Evolutionary conservation across 2,888 invertebrate species (phyloP), one percentile per base, ranked within the genome.

Genomic region (Romanomermis culicivorax): DNA sequence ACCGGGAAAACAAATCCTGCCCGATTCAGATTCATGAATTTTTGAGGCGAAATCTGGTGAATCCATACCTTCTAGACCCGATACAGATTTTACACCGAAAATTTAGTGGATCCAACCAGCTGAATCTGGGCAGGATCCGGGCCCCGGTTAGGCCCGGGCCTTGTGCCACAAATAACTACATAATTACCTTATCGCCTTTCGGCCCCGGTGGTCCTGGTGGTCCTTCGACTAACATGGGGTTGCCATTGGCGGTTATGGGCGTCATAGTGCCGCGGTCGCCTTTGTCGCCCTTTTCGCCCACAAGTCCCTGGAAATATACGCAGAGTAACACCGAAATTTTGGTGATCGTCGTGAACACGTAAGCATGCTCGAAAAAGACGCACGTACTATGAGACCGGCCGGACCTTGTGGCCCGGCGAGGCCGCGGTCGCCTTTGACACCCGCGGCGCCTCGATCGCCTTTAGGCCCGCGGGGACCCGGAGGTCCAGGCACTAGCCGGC

Each of bases 171-270:
- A n/a, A n/a, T n/a, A n/a, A n/a, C n/a, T n/a, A n/a, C n/a, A n/a
- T n/a, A 14, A 17, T 25, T 23, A 50, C 50, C 23, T 24, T 51
- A 4, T 51, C 51, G 29, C 51, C 51, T 30, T 51, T 51, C 17
- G 36, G 36, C 17, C 55, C 55, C 3, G 55, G 23, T 4, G 55
- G 55, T 20, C 55, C 55, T 27, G 53, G 52, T 3, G 42, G 24
- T 11, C 55, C 55, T n/a, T 4, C n/a, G 14, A 30, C 24, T 20
- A n/a, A n/a, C 17, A 27, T 51, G 3, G 30, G 17, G 3, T 29
- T 29, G 30, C 30, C 20, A 17, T 24, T 26, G 24, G 30, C n/a
- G 30, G 17, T 30, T 30, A 29, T 20, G 3, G 29, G n/a, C 14
- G 27, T 30, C 24, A 30, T 52, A 3, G 17, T 11, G 14, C 52